Conservation (phyloP, 2,888 invertebrate genomes). For the Andrena minutula region DNA sequence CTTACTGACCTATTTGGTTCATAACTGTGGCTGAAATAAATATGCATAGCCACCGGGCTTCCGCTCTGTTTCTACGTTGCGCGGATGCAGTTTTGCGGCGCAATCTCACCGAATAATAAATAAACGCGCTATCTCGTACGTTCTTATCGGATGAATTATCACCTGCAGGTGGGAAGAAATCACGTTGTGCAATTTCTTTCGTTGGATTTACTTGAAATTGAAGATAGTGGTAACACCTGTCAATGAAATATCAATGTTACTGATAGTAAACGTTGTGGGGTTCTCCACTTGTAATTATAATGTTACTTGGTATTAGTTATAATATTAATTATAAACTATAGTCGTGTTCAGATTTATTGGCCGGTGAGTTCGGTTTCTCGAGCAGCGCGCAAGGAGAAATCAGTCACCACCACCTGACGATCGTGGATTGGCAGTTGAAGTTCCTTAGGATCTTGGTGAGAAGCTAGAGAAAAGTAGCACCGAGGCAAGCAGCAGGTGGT, state of each 20-base stretch:
- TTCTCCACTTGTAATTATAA: neutral
- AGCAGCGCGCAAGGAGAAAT: too few relatives aligned
- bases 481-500: too few relatives aligned
- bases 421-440: too few relatives aligned
- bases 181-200: neutral
- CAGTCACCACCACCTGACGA: too few relatives aligned
- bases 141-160: slow-evolving; percentile 1
- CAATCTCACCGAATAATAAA: slow-evolving; percentile 13
- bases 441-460: too few relatives aligned
- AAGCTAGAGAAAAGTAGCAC: too few relatives aligned
- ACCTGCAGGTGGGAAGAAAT: neutral
- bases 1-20: neutral
- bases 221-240: neutral
- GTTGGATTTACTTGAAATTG: neutral
- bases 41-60: slow-evolving; percentile 6
- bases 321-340: too few relatives aligned
- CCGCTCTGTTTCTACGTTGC: neutral
- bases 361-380: too few relatives aligned
- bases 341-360: too few relatives aligned
- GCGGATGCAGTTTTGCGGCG: neutral
- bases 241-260: neutral
- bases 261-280: too few relatives aligned
- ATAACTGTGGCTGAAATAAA: slow-evolving; percentile 1
- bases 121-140: slow-evolving; percentile 10
- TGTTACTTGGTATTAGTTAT: too few relatives aligned